These are phyloP conservation scores for Nothocercus julius DNA, from an alignment of 2,113 vertebrate species.

Conservation along the genomic window DNA sequence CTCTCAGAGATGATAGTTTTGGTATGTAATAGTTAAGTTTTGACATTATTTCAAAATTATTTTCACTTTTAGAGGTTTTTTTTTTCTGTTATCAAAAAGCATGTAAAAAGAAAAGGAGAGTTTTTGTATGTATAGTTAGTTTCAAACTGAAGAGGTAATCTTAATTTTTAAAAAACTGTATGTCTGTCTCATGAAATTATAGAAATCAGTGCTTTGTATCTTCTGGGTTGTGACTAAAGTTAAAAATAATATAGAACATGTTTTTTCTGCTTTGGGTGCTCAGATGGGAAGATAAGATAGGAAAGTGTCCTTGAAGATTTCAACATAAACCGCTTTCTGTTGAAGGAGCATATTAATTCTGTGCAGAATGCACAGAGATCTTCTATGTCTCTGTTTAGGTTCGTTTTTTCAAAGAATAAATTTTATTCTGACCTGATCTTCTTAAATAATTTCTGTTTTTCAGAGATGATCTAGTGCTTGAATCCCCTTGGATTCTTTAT, in stretches of 20 bases:
- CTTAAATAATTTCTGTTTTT: not conserved
- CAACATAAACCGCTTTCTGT: not conserved
- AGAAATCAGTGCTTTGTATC: not conserved
- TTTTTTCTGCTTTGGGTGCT: not conserved
- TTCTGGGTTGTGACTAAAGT: not conserved
- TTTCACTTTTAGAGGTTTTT: not conserved
- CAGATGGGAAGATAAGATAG: not conserved
- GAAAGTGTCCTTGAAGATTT: not conserved
- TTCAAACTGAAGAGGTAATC: not conserved
- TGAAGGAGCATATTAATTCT: not conserved
- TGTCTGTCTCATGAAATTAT: not conserved
- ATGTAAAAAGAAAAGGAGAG: not conserved
- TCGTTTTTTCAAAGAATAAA: not conserved
- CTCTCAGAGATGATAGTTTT: not conserved
- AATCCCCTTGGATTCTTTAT: not conserved
- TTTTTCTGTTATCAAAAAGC: not conserved
- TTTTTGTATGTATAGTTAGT: not conserved
- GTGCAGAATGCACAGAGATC: not conserved
- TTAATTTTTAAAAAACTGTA: not conserved
- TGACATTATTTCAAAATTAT: not conserved
- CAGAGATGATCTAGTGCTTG: not conserved
- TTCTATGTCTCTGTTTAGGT: not conserved
- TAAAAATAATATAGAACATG: not conserved
- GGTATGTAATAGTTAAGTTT: not conserved
- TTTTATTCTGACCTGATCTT: not conserved